Evolutionary conservation across 2,113 vertebrate species (phyloP).

Genomic region (Cardinalis cardinalis): DNA sequence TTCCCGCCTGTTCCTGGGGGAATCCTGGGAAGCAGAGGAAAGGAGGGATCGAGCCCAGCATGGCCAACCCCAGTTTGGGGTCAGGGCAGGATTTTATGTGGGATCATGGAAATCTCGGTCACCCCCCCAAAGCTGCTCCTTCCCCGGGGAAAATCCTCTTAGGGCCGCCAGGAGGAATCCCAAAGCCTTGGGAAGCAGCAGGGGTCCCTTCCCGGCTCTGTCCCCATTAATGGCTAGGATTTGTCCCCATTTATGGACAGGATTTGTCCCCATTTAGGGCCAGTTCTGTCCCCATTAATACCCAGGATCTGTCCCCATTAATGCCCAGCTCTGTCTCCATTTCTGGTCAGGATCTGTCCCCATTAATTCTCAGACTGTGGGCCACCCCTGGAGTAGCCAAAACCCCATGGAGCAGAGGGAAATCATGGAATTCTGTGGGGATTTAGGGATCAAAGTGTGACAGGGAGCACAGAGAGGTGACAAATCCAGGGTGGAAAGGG

Average conservation of each 20-base stretch:
- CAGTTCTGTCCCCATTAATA: neutral
- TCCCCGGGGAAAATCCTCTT: neutral
- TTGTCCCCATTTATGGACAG: neutral
- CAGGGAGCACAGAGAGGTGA: rapidly evolving
- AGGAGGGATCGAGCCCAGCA: rapidly evolving
- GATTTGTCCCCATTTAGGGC: neutral
- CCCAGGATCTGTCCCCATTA: no score
- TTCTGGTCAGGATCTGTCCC: no score
- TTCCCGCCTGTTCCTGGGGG: neutral
- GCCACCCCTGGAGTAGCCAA: rapidly evolving
- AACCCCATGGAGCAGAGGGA: rapidly evolving
- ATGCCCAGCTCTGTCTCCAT: neutral
- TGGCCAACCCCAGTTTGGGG: neutral
- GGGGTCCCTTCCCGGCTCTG: neutral
- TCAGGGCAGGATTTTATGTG: neutral
- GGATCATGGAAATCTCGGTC: neutral
- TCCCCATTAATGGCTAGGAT: rapidly evolving
- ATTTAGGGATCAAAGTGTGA: neutral
- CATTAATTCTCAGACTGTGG: neutral
- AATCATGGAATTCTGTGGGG: neutral
- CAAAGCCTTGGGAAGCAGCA: neutral
- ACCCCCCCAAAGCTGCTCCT: neutral
- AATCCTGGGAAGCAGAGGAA: neutral
- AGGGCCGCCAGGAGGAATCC: neutral
- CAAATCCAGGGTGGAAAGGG: neutral